A percentile compares a stretch with the other conserved stretches of the same genome.
These are phyloP conservation scores for Pristionchus maxplancki DNA, from an alignment of 2,888 invertebrate genomes.

Conservation along the genomic window DNA sequence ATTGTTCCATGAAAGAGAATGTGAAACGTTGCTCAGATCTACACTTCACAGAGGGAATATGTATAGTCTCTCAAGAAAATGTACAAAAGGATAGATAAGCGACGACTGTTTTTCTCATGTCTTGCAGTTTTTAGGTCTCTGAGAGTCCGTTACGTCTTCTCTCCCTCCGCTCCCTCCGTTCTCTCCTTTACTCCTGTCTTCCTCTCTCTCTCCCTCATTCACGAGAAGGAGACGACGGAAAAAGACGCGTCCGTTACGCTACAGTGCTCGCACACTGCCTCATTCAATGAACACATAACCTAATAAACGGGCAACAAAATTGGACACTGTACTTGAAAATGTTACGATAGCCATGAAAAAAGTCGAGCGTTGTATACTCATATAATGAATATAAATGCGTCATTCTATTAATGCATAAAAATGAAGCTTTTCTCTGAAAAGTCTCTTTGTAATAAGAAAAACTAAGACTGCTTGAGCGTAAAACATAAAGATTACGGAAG, in stretches of 20 bases:
- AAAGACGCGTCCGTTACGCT: constrained; percentile 6
- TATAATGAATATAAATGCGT: too few species aligned
- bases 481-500: background rate
- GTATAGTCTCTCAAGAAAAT: background rate
- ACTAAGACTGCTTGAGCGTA: too few species aligned
- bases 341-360: too few species aligned
- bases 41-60: background rate
- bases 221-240: background rate
- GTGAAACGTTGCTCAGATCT: too few species aligned
- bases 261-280: background rate
- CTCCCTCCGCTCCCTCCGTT: background rate
- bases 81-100: background rate
- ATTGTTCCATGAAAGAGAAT: too few species aligned
- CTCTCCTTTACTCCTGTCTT: too few species aligned
- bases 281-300: background rate
- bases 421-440: too few species aligned
- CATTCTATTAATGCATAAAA: too few species aligned
- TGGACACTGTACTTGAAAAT: background rate
- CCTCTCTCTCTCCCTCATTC: background rate
- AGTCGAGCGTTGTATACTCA: too few species aligned
- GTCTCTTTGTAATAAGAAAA: too few species aligned
- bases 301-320: background rate
- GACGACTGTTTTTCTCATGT: constrained; percentile 23
- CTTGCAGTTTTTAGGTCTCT: constrained; percentile 11
- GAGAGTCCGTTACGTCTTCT: background rate